phyloP scores from a whole-genome alignment of 2,888 invertebrate genomes.

The Cactoblastis cactorum region DNA sequence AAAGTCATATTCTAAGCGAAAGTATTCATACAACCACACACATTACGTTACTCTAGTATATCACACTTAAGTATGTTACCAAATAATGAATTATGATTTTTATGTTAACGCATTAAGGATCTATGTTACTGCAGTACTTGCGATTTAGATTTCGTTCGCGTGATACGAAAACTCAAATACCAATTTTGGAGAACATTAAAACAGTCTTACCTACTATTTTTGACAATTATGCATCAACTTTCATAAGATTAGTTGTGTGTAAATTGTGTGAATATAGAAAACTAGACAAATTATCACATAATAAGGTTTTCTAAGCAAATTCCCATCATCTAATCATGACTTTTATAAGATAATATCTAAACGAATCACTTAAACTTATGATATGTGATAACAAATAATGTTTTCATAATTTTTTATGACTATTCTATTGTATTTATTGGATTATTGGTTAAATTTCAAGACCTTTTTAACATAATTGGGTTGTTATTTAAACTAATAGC shows the following conservation, averaged over 20 bases:
- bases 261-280: slow-evolving; percentile 29
- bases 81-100: background rate
- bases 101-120: background rate
- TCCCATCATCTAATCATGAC: too few species aligned
- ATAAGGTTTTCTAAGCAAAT: background rate
- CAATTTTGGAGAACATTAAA: slow-evolving; percentile 47
- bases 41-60: slow-evolving; percentile 13
- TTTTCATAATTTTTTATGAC: too few species aligned
- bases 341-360: too few species aligned
- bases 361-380: too few species aligned
- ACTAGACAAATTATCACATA: background rate
- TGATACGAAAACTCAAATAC: slow-evolving; percentile 42
- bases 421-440: too few species aligned
- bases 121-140: background rate
- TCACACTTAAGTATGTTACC: background rate
- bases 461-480: too few species aligned
- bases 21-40: slow-evolving; percentile 29
- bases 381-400: too few species aligned
- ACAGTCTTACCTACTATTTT: slow-evolving; percentile 32
- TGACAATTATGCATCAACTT: slow-evolving; percentile 42
- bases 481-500: too few species aligned
- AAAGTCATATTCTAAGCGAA: slow-evolving; percentile 48
- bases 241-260: slow-evolving; percentile 39
- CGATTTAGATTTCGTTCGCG: slow-evolving; percentile 32
- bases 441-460: too few species aligned